These are phyloP conservation scores for Zaprionus ghesquierei DNA, from an alignment of 1,140 invertebrate genomes.

Conservation along the genomic window DNA sequence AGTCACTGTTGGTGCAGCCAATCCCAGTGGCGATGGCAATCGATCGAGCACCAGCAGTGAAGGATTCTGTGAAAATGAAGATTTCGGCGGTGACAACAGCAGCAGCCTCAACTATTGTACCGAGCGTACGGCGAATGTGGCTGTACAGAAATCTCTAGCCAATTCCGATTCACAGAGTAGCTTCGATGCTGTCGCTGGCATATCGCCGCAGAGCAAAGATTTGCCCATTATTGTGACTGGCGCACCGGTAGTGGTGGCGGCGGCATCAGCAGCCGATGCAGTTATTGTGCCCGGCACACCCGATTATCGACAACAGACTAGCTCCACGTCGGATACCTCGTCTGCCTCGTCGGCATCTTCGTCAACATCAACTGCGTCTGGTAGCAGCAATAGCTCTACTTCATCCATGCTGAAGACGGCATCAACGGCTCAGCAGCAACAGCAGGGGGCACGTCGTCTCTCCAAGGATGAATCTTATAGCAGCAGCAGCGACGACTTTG, in stretches of 20 bases:
- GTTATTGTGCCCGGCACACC: slow-evolving; percentile 30
- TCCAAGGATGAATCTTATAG: slow-evolving; percentile 87
- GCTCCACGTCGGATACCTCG: slow-evolving; percentile 71
- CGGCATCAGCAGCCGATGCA: background rate
- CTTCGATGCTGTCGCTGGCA: slow-evolving; percentile 55
- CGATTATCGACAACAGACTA: slow-evolving; percentile 49
- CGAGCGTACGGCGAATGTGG: slow-evolving; percentile 22
- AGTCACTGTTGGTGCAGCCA: background rate
- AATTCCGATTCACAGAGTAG: slow-evolving; percentile 73
- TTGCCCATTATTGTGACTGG: slow-evolving; percentile 14
- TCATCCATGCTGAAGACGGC: slow-evolving; percentile 69
- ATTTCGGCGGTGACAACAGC: slow-evolving; percentile 85
- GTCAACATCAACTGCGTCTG: slow-evolving; percentile 65
- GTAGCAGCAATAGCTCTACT: slow-evolving; percentile 73
- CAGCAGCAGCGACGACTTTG: slow-evolving; percentile 82
- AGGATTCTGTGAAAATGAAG: slow-evolving; percentile 97
- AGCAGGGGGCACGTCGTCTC: slow-evolving; percentile 75
- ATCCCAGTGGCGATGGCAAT: slow-evolving; percentile 87
- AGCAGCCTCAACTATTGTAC: slow-evolving; percentile 77
- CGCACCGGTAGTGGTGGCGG: background rate
- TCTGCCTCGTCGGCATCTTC: slow-evolving; percentile 67
- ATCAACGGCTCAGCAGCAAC: slow-evolving; percentile 22
- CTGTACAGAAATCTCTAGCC: slow-evolving; percentile 59
- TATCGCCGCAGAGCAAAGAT: slow-evolving; percentile 61
- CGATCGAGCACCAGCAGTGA: slow-evolving; percentile 96